phyloP scores from a whole-genome alignment of 2,888 invertebrate genomes.

The Polymixis lichenea region DNA sequence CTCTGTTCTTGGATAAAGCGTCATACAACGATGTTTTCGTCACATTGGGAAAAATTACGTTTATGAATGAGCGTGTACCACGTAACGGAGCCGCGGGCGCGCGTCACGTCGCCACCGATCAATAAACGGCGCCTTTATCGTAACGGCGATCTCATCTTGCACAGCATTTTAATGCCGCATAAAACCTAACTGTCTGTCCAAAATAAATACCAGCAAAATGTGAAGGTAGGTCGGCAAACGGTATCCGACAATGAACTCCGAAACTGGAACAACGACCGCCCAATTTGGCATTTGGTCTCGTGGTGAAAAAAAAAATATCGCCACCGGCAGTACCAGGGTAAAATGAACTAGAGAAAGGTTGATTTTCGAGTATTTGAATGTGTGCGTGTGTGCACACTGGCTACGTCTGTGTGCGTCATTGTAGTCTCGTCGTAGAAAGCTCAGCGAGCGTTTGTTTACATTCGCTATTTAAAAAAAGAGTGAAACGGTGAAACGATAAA shows the following conservation, averaged over 20 bases:
- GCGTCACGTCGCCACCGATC: conserved; percentile 70
- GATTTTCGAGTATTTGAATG: conserved; percentile 69
- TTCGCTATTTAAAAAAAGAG: conserved; percentile 75
- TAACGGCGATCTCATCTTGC: conserved; percentile 79
- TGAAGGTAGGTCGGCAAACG: conserved; percentile 90
- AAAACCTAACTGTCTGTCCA: conserved; percentile 87
- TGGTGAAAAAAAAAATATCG: conserved; percentile 82
- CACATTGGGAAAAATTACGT: conserved; percentile 60
- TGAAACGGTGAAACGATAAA: conserved; percentile 75
- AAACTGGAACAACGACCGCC: conserved; percentile 84
- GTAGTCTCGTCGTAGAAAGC: conserved; percentile 77
- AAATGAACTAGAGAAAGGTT: conserved; percentile 86
- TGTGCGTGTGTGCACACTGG: conserved; percentile 72
- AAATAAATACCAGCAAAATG: conserved; percentile 85
- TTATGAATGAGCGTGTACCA: conserved; percentile 63
- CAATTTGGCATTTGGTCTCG: conserved; percentile 80
- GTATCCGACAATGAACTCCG: conserved; percentile 84
- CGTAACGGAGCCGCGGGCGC: conserved; percentile 53
- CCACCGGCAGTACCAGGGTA: conserved; percentile 83
- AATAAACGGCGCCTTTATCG: conserved; percentile 76
- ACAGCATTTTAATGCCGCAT: conserved; percentile 85
- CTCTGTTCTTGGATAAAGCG: conserved; percentile 1
- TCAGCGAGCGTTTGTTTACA: conserved; percentile 78
- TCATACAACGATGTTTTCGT: conserved; percentile 26
- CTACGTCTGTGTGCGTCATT: conserved; percentile 69